Percentiles rank a stretch among this genome's conserved stretches.
Evolutionary conservation across 2,797 vertebrate genomes (phyloP).

Genomic region (Valencia hispanica): DNA sequence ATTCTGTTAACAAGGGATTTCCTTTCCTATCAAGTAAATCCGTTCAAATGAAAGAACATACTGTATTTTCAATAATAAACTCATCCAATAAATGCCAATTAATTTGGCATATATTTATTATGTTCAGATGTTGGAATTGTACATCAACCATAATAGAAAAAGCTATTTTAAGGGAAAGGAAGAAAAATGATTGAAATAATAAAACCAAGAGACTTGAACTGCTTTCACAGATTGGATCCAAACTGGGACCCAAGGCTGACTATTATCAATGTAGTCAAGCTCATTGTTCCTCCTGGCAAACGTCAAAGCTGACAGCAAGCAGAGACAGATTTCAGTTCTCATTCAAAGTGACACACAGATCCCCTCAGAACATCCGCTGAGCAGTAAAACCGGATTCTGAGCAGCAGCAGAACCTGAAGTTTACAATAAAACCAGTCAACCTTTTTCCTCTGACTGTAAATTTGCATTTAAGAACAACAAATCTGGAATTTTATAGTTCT

Average conservation of each 20-base stretch:
- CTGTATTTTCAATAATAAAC: neutral
- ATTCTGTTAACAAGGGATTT: neutral
- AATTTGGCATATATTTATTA: neutral
- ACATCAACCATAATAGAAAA: neutral
- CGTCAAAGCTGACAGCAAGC: slow-evolving; percentile 46
- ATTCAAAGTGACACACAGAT: slow-evolving; percentile 17
- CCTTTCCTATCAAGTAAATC: neutral
- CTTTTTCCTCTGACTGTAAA: neutral
- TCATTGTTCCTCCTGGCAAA: slow-evolving; percentile 52
- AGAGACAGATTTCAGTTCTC: slow-evolving; percentile 25
- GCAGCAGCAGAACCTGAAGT: slow-evolving; percentile 1
- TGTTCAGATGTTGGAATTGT: neutral
- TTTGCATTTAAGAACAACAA: neutral
- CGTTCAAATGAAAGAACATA: neutral
- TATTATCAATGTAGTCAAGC: slow-evolving; percentile 49
- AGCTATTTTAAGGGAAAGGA: neutral
- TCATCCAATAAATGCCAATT: neutral
- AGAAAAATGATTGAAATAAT: neutral
- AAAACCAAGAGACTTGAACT: slow-evolving; percentile 10
- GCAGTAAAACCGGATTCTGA: slow-evolving; percentile 17
- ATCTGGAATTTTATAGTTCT: neutral
- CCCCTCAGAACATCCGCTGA: slow-evolving; percentile 7
- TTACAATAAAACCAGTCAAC: neutral
- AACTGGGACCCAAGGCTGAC: slow-evolving; percentile 33
- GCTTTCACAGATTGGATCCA: slow-evolving; percentile 18